These are phyloP conservation scores for Solen grandis DNA, from an alignment of 1,140 invertebrate species.

Conservation along the genomic window DNA sequence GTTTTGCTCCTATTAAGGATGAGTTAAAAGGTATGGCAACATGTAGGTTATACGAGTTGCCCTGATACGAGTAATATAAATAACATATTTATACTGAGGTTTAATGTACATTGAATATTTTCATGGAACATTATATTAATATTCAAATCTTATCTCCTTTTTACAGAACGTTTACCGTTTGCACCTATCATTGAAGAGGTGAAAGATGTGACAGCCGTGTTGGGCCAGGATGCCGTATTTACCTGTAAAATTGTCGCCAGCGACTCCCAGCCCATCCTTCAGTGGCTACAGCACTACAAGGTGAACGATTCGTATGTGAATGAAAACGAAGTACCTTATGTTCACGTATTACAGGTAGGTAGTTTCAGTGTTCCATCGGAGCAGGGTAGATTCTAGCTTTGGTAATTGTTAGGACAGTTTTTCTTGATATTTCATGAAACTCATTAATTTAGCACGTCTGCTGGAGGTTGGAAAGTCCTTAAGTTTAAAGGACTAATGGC, in stretches of 20 bases:
- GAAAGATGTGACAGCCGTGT: constrained; percentile 86
- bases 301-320: constrained; percentile 76
- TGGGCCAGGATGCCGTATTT: constrained; percentile 87
- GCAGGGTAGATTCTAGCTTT: too few relatives aligned
- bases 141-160: too few relatives aligned
- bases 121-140: too few relatives aligned
- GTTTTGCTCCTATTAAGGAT: constrained; percentile 89
- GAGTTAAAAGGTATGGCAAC: constrained; percentile 86
- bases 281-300: constrained; percentile 87
- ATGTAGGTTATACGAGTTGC: too few relatives aligned
- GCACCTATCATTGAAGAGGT: constrained; percentile 87
- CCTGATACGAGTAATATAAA: too few relatives aligned
- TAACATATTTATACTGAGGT: too few relatives aligned
- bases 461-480: too few relatives aligned
- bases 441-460: too few relatives aligned
- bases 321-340: constrained; percentile 69
- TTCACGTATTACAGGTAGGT: constrained; percentile 69
- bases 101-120: too few relatives aligned
- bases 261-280: constrained; percentile 86
- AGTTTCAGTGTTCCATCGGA: background rate
- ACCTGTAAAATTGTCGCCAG: constrained; percentile 89
- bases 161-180: constrained; percentile 87
- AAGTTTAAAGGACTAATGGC: too few relatives aligned
- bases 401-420: too few relatives aligned
- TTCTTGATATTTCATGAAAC: too few relatives aligned